Evolutionary conservation across 2,888 invertebrate genomes (phyloP).

Genomic region (Pedicia rivosa): DNA sequence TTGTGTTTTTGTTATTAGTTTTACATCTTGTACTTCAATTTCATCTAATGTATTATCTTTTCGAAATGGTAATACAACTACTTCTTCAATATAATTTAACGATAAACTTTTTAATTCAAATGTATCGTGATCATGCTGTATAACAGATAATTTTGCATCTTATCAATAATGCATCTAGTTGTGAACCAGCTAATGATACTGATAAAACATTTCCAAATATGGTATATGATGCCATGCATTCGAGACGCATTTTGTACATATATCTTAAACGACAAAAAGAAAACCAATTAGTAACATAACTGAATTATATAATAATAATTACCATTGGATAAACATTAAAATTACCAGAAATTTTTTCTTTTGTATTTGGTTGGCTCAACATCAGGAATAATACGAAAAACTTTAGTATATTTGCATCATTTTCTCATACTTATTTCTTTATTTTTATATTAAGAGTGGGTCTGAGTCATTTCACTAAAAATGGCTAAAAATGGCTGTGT

Average conservation of each 20-base stretch:
- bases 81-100: slow-evolving; percentile 95
- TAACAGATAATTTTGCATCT: slow-evolving; percentile 90
- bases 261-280: slow-evolving; percentile 37
- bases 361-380: slow-evolving; percentile 43
- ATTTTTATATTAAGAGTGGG: too few species aligned
- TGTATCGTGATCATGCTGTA: slow-evolving; percentile 85
- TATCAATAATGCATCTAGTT: slow-evolving; percentile 77
- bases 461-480: too few species aligned
- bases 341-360: slow-evolving; percentile 51
- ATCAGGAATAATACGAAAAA: slow-evolving; percentile 78
- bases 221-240: slow-evolving; percentile 78
- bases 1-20: slow-evolving; percentile 39
- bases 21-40: slow-evolving; percentile 53
- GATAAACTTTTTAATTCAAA: slow-evolving; percentile 86
- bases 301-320: neutral
- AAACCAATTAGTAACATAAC: neutral
- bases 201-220: slow-evolving; percentile 87
- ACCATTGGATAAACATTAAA: too few species aligned
- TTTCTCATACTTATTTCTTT: too few species aligned
- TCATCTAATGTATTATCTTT: slow-evolving; percentile 74
- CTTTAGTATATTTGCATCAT: too few species aligned
- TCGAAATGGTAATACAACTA: slow-evolving; percentile 86
- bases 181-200: slow-evolving; percentile 66
- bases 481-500: too few species aligned
- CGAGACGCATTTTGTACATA: slow-evolving; percentile 81